phyloP scores from a whole-genome alignment of 1,140 invertebrate genomes.

The Cotesia typhae region DNA sequence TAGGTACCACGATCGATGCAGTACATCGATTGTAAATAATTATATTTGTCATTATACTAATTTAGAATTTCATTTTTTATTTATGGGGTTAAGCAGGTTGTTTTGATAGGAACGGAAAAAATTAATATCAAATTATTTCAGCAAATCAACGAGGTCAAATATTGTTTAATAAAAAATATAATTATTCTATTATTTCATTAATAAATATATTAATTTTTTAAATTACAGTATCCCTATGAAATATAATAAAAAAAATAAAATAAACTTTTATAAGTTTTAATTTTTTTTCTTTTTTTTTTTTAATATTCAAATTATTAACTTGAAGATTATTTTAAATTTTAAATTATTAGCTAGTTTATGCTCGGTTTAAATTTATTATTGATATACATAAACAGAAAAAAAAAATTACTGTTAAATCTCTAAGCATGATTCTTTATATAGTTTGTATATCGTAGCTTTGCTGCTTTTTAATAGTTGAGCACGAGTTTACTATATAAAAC shows the following conservation, averaged over 20 bases:
- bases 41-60: no score
- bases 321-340: constrained; percentile 15
- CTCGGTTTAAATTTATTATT: constrained; percentile 45
- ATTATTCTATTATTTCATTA: not conserved
- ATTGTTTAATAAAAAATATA: constrained; percentile 20
- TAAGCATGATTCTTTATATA: constrained; percentile 63
- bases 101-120: not conserved
- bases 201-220: no score
- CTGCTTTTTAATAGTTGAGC: constrained; percentile 65
- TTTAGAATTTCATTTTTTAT: no score
- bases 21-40: not conserved
- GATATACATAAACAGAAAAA: constrained; percentile 27
- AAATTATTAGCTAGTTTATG: constrained; percentile 25
- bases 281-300: constrained; percentile 26
- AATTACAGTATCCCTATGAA: no score
- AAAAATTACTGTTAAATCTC: constrained; percentile 52
- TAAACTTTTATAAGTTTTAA: constrained; percentile 13
- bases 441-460: constrained; percentile 65
- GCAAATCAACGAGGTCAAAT: not conserved
- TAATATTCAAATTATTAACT: constrained; percentile 18
- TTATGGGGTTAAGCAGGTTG: no score
- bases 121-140: not conserved
- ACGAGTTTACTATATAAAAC: constrained; percentile 53
- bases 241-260: no score
- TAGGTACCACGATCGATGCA: not conserved